These are phyloP conservation scores for Drosophila anceps DNA, from an alignment of 2,888 invertebrate species.

Conservation along the genomic window DNA sequence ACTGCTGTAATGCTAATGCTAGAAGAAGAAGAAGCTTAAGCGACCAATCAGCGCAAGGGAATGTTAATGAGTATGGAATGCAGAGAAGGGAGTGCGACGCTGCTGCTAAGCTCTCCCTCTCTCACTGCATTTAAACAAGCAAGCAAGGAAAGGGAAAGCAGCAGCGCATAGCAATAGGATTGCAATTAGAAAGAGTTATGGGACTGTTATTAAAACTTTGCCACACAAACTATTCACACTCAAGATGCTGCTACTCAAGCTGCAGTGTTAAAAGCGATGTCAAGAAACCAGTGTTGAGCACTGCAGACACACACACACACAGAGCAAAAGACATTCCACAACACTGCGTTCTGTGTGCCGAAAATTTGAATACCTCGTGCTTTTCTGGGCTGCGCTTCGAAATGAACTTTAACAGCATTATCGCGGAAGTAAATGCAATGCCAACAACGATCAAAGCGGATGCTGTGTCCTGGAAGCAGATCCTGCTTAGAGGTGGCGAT, in stretches of 20 bases:
- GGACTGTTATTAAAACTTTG: too few species aligned
- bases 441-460: conserved; percentile 23
- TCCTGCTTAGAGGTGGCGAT: conserved; percentile 26
- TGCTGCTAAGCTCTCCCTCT: neutral
- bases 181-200: too few species aligned
- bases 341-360: neutral
- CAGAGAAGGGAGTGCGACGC: neutral
- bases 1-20: neutral
- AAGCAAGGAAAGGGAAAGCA: neutral
- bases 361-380: neutral
- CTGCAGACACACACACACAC: neutral
- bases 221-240: too few species aligned
- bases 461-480: conserved; percentile 32
- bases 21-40: neutral
- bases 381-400: neutral
- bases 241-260: too few species aligned
- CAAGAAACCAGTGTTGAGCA: conserved; percentile 4
- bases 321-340: conserved; percentile 13
- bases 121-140: neutral
- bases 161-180: too few species aligned
- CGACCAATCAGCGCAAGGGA: neutral
- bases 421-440: conserved; percentile 21
- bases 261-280: too few species aligned
- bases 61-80: neutral
- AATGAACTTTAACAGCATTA: conserved; percentile 14